These are phyloP conservation scores for Avahi laniger DNA, from an alignment of 2,797 vertebrate genomes.

Conservation along the genomic window DNA sequence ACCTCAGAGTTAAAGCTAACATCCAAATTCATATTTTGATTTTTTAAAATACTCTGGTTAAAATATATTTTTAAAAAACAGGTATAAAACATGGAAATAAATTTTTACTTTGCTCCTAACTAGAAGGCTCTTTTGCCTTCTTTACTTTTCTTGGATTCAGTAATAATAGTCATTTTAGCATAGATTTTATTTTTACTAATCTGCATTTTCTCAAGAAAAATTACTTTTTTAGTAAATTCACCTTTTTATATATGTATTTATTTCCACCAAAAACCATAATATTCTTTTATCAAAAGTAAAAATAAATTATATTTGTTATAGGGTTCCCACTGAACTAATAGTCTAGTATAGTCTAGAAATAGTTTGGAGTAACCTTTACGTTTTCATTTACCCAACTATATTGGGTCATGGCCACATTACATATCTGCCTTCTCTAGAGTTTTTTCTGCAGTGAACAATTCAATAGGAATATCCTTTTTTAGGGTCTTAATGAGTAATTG, in stretches of 20 bases:
- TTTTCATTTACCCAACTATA: not conserved
- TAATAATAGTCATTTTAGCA: not conserved
- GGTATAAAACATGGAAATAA: not conserved
- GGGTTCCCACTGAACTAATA: not conserved
- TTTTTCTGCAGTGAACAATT: not conserved
- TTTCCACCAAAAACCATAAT: not conserved
- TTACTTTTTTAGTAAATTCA: slow-evolving; percentile 1
- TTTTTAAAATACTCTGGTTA: not conserved
- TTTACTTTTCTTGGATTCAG: not conserved
- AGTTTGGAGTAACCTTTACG: not conserved
- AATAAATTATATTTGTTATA: not conserved
- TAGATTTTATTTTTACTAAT: not conserved
- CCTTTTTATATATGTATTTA: not conserved
- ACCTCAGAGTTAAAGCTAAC: not conserved
- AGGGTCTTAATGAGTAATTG: not conserved
- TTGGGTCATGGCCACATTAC: not conserved
- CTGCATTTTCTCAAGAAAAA: not conserved
- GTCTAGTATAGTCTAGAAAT: not conserved
- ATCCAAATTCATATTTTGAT: not conserved
- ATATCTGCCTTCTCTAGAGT: not conserved
- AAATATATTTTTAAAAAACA: not conserved
- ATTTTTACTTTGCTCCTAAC: not conserved
- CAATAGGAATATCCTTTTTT: not conserved
- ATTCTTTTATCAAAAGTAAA: slow-evolving; percentile 25
- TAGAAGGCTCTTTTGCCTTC: not conserved